phyloP scores from a whole-genome alignment of 1,140 invertebrate species.

The Hyphantria cunea region DNA sequence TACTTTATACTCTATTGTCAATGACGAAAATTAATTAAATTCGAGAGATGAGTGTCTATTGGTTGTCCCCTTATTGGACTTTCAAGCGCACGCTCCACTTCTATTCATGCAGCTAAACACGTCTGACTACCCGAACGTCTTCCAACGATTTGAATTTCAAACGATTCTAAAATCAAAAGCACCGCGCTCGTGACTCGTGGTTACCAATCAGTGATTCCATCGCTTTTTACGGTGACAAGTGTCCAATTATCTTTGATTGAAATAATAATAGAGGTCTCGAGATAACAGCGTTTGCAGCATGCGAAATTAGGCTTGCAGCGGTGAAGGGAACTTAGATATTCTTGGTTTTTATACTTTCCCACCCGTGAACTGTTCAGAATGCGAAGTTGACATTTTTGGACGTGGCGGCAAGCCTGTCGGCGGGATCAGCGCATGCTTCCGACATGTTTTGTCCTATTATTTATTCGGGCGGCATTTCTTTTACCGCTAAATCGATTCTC shows the following conservation, averaged over 20 bases:
- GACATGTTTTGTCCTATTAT: conserved; percentile 62
- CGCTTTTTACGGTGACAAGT: conserved; percentile 60
- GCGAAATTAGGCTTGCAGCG: conserved; percentile 41
- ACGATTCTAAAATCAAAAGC: conserved; percentile 43
- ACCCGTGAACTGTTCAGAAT: conserved; percentile 61
- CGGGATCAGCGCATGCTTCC: conserved; percentile 49
- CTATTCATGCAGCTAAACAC: conserved; percentile 18
- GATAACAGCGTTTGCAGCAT: conserved; percentile 47
- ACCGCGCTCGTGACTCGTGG: conserved; percentile 40
- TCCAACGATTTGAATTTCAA: conserved; percentile 47
- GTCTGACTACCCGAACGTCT: conserved; percentile 35
- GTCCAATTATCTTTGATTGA: conserved; percentile 70
- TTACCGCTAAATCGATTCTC: conserved; percentile 49
- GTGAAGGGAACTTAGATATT: conserved; percentile 21
- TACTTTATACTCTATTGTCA: background rate
- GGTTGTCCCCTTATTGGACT: conserved; percentile 37
- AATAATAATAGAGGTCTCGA: conserved; percentile 58
- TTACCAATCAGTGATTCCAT: conserved; percentile 38
- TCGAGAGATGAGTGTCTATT: conserved; percentile 35
- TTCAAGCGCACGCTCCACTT: conserved; percentile 41
- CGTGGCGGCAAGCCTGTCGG: conserved; percentile 45
- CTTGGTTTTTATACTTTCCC: conserved; percentile 52
- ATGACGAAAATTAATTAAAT: conserved; percentile 42
- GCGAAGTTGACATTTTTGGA: conserved; percentile 43
- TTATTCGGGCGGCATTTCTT: conserved; percentile 48